Evolutionary conservation across 2,888 invertebrate genomes (phyloP), one percentile per base, ranked within the genome.

Genomic region (Agonopterix arenella): DNA sequence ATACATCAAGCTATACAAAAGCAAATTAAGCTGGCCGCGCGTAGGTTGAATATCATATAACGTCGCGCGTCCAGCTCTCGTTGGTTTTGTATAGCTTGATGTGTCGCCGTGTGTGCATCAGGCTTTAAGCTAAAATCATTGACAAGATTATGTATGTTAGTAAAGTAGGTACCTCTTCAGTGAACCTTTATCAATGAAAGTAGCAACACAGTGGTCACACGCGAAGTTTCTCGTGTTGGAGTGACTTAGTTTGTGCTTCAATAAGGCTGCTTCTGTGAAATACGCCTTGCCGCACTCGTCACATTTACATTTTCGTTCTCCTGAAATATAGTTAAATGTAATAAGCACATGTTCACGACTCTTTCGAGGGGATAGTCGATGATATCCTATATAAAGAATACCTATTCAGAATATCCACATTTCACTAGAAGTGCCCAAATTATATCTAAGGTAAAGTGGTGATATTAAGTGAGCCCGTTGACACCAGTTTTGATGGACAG

Each of bases 171-270:
- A 80, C 81, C 56, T 66, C 48, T 53, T 56, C 9, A 82, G 54
- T 11, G 49, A 2, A 2, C 1, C 2, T 42, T 59, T 57, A 5
- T 2, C 45, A 47, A 38, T 41, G 53, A 80, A 82, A 16, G 58
- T 52, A 1, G 73, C 77, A 11, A 70, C 56, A 58, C 84, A 84
- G 40, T 65, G 56, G 11, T 75, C 71, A 56, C 84, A 84, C 56
- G 76, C 76, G 49, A 64, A 70, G 10, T 47, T 53, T 46, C 45
- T 61, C 3, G 50, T 38, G 8, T 36, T 45, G 2, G 42, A 46
- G 54, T 76, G 76, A 13, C 5, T 40, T 46, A 47, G 52, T 47
- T 49, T 51, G 45, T 81, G 79, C 0, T 8, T 2, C 8, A 51
- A 48, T 47, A 80, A 61, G 4, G 11, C 1, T 0, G 1, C 1